A percentile compares a stretch with the other conserved stretches of the same genome.
phyloP scores from a whole-genome alignment of 2,888 invertebrate genomes.

The Oligia latruncula region DNA sequence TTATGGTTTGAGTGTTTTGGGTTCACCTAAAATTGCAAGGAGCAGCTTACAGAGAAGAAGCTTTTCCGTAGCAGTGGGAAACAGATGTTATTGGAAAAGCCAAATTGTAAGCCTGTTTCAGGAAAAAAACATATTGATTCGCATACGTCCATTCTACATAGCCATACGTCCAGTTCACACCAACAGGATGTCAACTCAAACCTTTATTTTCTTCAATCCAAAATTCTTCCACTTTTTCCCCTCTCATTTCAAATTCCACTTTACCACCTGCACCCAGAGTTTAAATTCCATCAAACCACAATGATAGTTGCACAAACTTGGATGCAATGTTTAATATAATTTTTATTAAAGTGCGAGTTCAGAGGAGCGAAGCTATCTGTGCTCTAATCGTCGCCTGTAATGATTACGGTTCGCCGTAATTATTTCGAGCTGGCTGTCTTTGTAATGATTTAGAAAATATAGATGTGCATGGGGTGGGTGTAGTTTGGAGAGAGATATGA shows the following conservation, averaged over 20 bases:
- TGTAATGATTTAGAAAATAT: slow-evolving; percentile 64
- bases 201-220: slow-evolving; percentile 37
- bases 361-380: slow-evolving; percentile 86
- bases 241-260: slow-evolving; percentile 5
- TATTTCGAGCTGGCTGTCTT: slow-evolving; percentile 82
- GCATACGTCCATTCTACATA: not conserved
- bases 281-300: slow-evolving; percentile 2
- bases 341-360: slow-evolving; percentile 87
- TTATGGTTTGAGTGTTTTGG: too few species aligned
- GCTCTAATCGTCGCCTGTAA: slow-evolving; percentile 87
- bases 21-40: not conserved
- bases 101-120: not conserved
- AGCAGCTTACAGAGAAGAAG: not conserved
- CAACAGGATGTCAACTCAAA: slow-evolving; percentile 33
- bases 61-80: not conserved
- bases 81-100: not conserved
- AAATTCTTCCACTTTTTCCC: slow-evolving; percentile 15
- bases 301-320: slow-evolving; percentile 68
- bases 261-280: slow-evolving; percentile 7
- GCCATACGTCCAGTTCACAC: slow-evolving; percentile 3
- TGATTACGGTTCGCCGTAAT: slow-evolving; percentile 87
- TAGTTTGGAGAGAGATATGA: slow-evolving; percentile 1
- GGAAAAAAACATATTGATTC: not conserved
- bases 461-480: slow-evolving; percentile 65
- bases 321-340: slow-evolving; percentile 86